Evolutionary conservation across 1,140 invertebrate species (phyloP), one percentile per base, ranked within the genome.

Genomic region (Procambarus clarkii): DNA sequence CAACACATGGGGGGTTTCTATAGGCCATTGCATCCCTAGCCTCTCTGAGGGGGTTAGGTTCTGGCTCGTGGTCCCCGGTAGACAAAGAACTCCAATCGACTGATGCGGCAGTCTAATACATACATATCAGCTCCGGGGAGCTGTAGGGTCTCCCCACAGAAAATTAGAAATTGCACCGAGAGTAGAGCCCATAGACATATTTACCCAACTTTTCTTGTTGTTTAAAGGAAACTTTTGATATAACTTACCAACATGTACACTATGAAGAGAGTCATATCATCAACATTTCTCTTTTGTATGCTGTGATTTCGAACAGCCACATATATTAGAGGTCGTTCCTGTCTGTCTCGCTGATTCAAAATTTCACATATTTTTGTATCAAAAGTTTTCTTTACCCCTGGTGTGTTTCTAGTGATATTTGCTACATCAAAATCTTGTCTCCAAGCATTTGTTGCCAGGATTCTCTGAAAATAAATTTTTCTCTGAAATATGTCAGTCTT

Each of bases 261-360:
- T 34, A 87, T 87, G n/a, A 54, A 79, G 2, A 54, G 71, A 44
- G 24, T 78, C 85, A 87, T 87, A 15, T 87, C 85, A 15, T 87
- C 74, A 24, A 87, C 76, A 79, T 87, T 78, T 15, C 85, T n/a
- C 48, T 50, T 78, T 13, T 58, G 21, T 3, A 87, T 44, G 46
- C 54, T 87, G 24, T 87, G 85, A 74, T 87, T 87, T 34, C 76
- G 50, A 34, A 50, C 85, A 5, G 76, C 45, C 2, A 87, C 76
- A 18, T 77, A 15, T n/a, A 44, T 50, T 7, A 87, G 54, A 60
- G 85, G 85, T 9, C 85, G 46, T 11, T 74, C 76, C 9, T 54
- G 9, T 48, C 44, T 77, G 54, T 87, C 85, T 18, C 48, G 21
- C 3, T 60, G n/a, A 24, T 79, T 74, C 50, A 87, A 34, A 3